Evolutionary conservation across 2,797 vertebrate genomes (phyloP).

Genomic region (Cephalopachus bancanus): DNA sequence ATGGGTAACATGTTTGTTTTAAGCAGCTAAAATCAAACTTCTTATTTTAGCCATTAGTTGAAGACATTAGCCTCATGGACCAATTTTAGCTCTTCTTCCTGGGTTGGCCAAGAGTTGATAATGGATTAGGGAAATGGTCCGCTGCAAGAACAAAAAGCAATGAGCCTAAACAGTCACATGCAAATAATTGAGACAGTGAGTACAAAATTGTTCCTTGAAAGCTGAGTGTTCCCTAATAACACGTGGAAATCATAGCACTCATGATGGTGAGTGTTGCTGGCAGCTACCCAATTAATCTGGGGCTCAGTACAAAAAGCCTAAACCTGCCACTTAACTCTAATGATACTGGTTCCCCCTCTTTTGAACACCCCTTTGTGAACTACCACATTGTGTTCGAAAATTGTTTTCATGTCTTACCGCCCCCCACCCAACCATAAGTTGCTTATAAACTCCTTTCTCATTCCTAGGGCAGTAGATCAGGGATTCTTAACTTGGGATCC

Average conservation of each 20-base stretch:
- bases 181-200: background rate
- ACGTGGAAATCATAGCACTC: background rate
- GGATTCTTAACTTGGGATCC: background rate
- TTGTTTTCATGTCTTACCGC: background rate
- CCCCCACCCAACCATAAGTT: background rate
- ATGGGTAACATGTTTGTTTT: constrained; percentile 46
- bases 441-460: background rate
- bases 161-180: constrained; percentile 7
- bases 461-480: background rate
- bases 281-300: background rate
- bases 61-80: constrained; percentile 23
- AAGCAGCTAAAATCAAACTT: constrained; percentile 52
- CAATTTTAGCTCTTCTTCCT: constrained; percentile 30
- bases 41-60: constrained; percentile 21
- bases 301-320: background rate
- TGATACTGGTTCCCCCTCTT: background rate
- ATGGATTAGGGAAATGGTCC: constrained; percentile 29
- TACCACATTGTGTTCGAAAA: background rate
- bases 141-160: constrained; percentile 36
- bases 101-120: constrained; percentile 41
- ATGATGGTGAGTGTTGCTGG: background rate
- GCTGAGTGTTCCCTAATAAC: constrained; percentile 17
- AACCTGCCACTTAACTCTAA: background rate
- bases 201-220: background rate
- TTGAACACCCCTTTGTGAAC: background rate